phyloP scores from a whole-genome alignment of 37 sponge, comb jelly and placozoan species.

The Petrosia ficiformis region DNA sequence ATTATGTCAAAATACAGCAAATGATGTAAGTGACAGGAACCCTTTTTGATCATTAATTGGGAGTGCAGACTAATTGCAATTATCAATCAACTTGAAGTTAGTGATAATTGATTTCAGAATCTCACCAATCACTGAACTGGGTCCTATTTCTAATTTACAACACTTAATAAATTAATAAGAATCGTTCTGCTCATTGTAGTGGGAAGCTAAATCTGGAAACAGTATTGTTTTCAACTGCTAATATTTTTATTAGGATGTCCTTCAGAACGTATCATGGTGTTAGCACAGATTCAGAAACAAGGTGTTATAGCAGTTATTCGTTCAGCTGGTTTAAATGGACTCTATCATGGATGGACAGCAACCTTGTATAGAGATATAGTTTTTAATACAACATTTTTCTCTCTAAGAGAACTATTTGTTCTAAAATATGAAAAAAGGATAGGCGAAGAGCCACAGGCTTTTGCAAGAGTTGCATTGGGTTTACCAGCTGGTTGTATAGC shows the following conservation, averaged over 20 bases:
- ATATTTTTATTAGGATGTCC: slow-evolving; percentile 81
- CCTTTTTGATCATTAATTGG: too few species aligned
- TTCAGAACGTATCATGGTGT: slow-evolving; percentile 84
- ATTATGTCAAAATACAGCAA: too few species aligned
- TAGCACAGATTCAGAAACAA: slow-evolving; percentile 77
- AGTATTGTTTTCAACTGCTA: too few species aligned
- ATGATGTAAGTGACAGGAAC: too few species aligned
- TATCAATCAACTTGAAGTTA: too few species aligned
- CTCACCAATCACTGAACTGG: too few species aligned
- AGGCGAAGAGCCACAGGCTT: slow-evolving; percentile 20
- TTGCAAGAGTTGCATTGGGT: slow-evolving; percentile 37
- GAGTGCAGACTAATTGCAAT: too few species aligned
- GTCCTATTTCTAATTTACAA: too few species aligned
- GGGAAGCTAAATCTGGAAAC: too few species aligned
- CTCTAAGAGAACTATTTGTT: slow-evolving; percentile 44
- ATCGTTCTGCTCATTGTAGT: too few species aligned
- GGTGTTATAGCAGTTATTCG: slow-evolving; percentile 64
- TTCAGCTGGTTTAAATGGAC: slow-evolving; percentile 52
- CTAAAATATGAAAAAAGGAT: slow-evolving; percentile 8
- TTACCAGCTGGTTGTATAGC: slow-evolving; percentile 55
- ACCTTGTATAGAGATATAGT: slow-evolving; percentile 77
- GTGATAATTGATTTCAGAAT: too few species aligned
- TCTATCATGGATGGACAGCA: slow-evolving; percentile 61
- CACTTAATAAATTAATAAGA: too few species aligned
- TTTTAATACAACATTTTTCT: slow-evolving; percentile 78